These are phyloP conservation scores for Corydoras sp. DNA, from an alignment of 2,113 vertebrate species.

Conservation along the genomic window DNA sequence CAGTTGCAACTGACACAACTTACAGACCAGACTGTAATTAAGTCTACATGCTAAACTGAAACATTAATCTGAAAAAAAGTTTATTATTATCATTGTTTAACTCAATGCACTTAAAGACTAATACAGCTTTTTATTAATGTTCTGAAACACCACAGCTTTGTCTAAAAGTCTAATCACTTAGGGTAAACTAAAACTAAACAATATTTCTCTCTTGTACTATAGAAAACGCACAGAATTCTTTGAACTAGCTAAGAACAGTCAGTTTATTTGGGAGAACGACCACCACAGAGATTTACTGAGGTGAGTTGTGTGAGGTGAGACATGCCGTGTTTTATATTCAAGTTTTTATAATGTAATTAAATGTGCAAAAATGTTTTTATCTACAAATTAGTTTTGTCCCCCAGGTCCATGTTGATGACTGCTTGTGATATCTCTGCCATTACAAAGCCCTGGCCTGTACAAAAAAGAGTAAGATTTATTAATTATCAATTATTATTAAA, in stretches of 20 bases:
- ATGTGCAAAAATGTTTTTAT: too few species aligned
- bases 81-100: too few species aligned
- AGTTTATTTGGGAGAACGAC: slow-evolving; percentile 84
- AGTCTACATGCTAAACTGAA: neutral
- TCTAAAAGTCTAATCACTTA: too few species aligned
- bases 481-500: neutral
- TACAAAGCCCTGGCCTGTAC: slow-evolving; percentile 97
- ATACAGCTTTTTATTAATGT: too few species aligned
- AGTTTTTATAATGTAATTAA: too few species aligned
- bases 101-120: too few species aligned
- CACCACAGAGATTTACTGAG: slow-evolving; percentile 84
- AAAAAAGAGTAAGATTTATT: slow-evolving; percentile 77
- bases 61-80: neutral
- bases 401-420: slow-evolving; percentile 98
- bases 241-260: slow-evolving; percentile 84
- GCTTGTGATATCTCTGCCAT: slow-evolving; percentile 96
- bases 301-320: slow-evolving; percentile 53
- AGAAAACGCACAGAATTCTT: slow-evolving; percentile 86
- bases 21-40: too few species aligned
- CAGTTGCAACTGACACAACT: slow-evolving; percentile 40
- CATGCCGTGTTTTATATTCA: neutral
- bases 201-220: slow-evolving; percentile 29
- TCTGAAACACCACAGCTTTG: too few species aligned
- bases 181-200: too few species aligned
- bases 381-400: neutral